These are phyloP conservation scores for Clamator glandarius DNA, from an alignment of 2,797 vertebrate genomes.

Conservation along the genomic window DNA sequence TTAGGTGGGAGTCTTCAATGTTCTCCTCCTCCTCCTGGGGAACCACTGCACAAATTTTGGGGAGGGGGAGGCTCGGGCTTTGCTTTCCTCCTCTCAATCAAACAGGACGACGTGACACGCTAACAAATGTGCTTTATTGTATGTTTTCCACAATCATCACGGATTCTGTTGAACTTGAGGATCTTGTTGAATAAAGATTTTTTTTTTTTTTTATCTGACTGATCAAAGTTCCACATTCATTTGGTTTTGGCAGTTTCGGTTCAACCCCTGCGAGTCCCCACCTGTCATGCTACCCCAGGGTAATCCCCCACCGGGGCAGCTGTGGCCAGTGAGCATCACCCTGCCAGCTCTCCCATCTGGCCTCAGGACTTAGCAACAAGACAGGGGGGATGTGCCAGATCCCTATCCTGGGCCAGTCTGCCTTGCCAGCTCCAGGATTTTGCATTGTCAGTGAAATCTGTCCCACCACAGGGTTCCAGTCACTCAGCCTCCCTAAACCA, in stretches of 20 bases:
- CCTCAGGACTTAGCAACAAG: neutral
- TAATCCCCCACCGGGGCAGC: neutral
- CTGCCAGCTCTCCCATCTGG: neutral
- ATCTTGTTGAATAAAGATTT: neutral
- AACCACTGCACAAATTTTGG: neutral
- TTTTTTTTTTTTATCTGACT: neutral
- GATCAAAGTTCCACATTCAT: neutral
- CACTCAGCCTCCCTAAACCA: neutral
- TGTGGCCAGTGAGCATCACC: neutral
- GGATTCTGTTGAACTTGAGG: constrained; percentile 11
- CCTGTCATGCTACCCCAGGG: neutral
- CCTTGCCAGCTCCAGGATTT: neutral
- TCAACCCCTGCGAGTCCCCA: neutral
- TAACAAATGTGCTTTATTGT: constrained; percentile 73
- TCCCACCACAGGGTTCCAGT: neutral
- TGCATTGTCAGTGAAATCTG: neutral
- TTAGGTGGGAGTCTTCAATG: neutral
- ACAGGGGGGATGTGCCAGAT: neutral
- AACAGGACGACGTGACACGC: neutral
- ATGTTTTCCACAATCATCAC: constrained; percentile 50
- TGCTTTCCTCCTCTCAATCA: neutral
- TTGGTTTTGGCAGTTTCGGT: neutral
- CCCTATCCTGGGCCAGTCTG: neutral
- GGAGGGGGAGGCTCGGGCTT: neutral
- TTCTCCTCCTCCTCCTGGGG: neutral